Evolutionary conservation across 2,113 vertebrate species (phyloP).

Genomic region (Hipposideros armiger): DNA sequence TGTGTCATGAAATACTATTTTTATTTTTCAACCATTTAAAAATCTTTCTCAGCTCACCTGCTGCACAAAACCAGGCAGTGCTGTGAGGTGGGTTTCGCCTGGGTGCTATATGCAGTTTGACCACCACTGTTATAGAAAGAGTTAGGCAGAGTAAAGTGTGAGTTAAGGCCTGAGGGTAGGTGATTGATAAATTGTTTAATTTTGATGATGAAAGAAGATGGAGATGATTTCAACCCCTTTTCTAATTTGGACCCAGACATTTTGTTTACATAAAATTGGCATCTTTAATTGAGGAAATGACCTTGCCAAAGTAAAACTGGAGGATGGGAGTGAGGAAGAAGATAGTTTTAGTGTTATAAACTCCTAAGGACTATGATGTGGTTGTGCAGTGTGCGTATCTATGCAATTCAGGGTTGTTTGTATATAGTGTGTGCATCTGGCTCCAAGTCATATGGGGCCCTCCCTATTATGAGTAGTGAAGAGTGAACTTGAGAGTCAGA

Average conservation of each 20-base stretch:
- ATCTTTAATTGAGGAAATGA: conserved; percentile 48
- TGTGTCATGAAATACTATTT: conserved; percentile 19
- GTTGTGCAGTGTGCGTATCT: neutral
- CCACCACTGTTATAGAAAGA: neutral
- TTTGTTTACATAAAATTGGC: conserved; percentile 33
- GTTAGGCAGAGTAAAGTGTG: conserved; percentile 37
- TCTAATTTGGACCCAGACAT: neutral
- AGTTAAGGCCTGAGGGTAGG: neutral
- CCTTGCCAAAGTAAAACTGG: conserved; percentile 52
- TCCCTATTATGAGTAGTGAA: conserved; percentile 18
- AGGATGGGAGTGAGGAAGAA: conserved; percentile 35
- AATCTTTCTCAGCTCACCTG: neutral
- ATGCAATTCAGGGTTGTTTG: neutral
- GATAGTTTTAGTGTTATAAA: conserved; percentile 17
- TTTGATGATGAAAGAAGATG: conserved; percentile 28
- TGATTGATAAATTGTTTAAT: conserved; percentile 56
- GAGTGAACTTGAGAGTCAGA: conserved; percentile 27
- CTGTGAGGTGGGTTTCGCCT: neutral
- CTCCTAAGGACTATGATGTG: neutral
- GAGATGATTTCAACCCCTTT: conserved; percentile 26
- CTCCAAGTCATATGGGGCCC: neutral
- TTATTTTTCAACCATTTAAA: conserved; percentile 44
- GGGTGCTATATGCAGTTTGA: neutral
- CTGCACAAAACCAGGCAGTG: neutral
- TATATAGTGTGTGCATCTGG: neutral